phyloP scores from a whole-genome alignment of 2,888 invertebrate genomes.

The Cylindroiulus punctatus region DNA sequence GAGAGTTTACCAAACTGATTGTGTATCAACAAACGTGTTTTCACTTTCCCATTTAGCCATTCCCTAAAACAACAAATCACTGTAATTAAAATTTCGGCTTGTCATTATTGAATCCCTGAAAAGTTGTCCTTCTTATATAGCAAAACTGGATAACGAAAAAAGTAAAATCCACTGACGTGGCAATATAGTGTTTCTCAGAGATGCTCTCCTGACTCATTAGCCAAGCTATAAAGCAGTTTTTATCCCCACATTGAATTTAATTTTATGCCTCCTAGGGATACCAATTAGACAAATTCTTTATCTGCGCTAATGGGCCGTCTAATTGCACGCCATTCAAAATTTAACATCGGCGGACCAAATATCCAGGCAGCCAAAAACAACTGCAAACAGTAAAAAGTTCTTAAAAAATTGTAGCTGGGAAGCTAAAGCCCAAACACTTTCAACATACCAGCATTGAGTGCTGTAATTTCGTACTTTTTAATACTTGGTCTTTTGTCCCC shows the following conservation, averaged over 20 bases:
- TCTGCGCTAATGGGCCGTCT: neutral
- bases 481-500: neutral
- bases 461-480: neutral
- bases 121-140: slow-evolving; percentile 20
- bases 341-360: slow-evolving; percentile 6
- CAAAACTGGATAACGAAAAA: neutral
- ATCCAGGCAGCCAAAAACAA: neutral
- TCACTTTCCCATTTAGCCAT: neutral
- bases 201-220: slow-evolving; percentile 35
- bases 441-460: neutral
- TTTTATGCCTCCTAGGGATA: slow-evolving; percentile 38
- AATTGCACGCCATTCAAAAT: slow-evolving; percentile 10
- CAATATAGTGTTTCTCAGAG: slow-evolving; percentile 13
- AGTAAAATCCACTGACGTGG: neutral
- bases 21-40: neutral
- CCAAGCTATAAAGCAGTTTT: neutral
- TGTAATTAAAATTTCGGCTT: neutral
- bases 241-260: neutral
- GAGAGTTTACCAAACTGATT: neutral
- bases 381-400: neutral
- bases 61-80: slow-evolving; percentile 12
- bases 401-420: neutral
- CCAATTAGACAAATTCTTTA: slow-evolving; percentile 47
- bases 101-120: neutral
- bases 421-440: neutral